phyloP scores from a whole-genome alignment of 2,888 invertebrate species.

The Eumacrocentrus americanus region DNA sequence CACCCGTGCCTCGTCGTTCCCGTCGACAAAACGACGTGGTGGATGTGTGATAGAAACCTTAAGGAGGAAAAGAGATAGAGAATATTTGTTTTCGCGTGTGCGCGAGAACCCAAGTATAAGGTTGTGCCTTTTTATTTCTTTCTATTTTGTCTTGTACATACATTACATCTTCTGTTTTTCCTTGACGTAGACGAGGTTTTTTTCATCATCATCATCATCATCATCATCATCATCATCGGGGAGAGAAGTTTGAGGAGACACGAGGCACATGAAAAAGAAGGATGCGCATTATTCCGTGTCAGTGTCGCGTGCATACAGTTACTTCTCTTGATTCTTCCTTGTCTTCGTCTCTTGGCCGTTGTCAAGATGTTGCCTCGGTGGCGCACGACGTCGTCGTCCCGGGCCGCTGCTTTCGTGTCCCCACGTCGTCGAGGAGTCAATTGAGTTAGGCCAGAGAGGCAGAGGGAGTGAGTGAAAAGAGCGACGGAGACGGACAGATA shows the following conservation, averaged over 20 bases:
- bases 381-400: conserved; percentile 16
- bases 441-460: conserved; percentile 20
- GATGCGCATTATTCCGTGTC: conserved; percentile 21
- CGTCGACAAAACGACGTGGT: conserved; percentile 13
- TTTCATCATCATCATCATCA: conserved; percentile 8
- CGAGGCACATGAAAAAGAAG: conserved; percentile 30
- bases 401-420: conserved; percentile 20
- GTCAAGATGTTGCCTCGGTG: conserved; percentile 19
- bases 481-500: conserved; percentile 10
- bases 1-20: conserved; percentile 5
- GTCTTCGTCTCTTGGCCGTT: background rate
- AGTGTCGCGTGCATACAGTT: conserved; percentile 22
- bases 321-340: conserved; percentile 5
- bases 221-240: too few species aligned
- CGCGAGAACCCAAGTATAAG: conserved; percentile 40
- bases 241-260: conserved; percentile 30
- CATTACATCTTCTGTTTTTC: conserved; percentile 15
- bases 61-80: background rate
- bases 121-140: conserved; percentile 33
- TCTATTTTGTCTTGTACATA: conserved; percentile 3
- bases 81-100: conserved; percentile 38
- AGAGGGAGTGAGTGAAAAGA: conserved; percentile 28
- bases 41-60: background rate
- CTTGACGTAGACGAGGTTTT: conserved; percentile 17
- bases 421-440: conserved; percentile 24